Evolutionary conservation across 2,888 invertebrate species (phyloP).

Genomic region (Maniola hyperantus): DNA sequence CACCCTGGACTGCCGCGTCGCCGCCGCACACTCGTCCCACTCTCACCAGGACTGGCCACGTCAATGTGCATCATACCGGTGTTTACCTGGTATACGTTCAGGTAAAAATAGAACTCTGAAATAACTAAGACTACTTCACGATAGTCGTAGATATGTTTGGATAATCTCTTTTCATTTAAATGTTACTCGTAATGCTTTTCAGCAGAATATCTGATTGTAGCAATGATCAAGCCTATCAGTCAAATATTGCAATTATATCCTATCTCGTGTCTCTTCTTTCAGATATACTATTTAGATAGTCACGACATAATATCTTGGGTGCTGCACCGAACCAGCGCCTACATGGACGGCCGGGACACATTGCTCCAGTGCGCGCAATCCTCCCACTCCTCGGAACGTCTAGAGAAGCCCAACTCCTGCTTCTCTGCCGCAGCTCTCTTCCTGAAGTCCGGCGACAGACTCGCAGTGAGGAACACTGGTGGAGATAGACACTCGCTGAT

Average conservation of each 20-base stretch:
- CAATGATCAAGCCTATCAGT: too few relatives aligned
- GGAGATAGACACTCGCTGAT: slow-evolving; percentile 86
- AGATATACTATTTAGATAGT: slow-evolving; percentile 91
- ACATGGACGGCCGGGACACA: slow-evolving; percentile 80
- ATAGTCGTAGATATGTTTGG: too few relatives aligned
- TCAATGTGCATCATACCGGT: slow-evolving; percentile 87
- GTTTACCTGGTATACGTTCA: slow-evolving; percentile 90
- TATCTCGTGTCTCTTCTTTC: slow-evolving; percentile 39
- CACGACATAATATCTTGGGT: slow-evolving; percentile 90
- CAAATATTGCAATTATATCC: too few relatives aligned
- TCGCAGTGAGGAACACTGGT: slow-evolving; percentile 87
- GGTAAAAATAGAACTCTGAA: slow-evolving; percentile 56
- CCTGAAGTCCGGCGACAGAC: slow-evolving; percentile 84
- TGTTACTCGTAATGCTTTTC: too few relatives aligned
- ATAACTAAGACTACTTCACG: too few relatives aligned
- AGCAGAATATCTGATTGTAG: too few relatives aligned
- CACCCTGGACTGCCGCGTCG: slow-evolving; percentile 84
- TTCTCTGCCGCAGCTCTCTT: slow-evolving; percentile 87
- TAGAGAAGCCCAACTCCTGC: slow-evolving; percentile 87
- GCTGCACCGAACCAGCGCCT: slow-evolving; percentile 83
- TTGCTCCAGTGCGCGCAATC: slow-evolving; percentile 89
- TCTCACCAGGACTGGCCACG: slow-evolving; percentile 83
- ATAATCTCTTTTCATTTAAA: too few relatives aligned
- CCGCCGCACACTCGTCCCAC: slow-evolving; percentile 85
- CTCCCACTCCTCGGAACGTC: slow-evolving; percentile 78